phyloP scores from a whole-genome alignment of 2,888 invertebrate genomes.

The Theretra japonica region DNA sequence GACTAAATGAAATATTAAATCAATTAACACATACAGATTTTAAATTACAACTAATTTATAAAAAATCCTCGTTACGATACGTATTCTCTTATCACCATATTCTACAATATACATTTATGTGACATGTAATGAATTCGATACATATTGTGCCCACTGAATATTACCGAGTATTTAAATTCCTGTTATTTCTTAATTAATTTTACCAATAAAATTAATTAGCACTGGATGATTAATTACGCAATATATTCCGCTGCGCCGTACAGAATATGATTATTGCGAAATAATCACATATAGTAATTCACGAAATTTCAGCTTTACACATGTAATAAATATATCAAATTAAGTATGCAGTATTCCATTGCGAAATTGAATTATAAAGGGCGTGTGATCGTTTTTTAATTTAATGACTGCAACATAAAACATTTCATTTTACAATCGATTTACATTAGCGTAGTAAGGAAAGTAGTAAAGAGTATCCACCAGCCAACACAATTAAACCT shows the following conservation, averaged over 20 bases:
- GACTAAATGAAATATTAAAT: too few species aligned
- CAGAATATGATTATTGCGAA: slow-evolving; percentile 2
- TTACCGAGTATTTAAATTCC: not conserved
- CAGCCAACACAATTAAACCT: too few species aligned
- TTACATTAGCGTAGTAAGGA: too few species aligned
- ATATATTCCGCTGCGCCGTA: not conserved
- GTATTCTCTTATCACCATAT: too few species aligned
- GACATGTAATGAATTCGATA: too few species aligned
- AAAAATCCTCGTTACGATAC: too few species aligned
- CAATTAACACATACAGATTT: too few species aligned
- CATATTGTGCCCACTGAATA: too few species aligned
- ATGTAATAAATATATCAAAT: not conserved
- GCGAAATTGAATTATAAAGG: not conserved
- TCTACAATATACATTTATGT: too few species aligned
- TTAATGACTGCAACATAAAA: not conserved
- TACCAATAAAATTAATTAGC: slow-evolving; percentile 1
- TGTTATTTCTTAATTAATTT: not conserved
- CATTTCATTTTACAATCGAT: not conserved
- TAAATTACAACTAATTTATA: too few species aligned
- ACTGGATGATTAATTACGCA: not conserved
- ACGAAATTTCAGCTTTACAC: not conserved
- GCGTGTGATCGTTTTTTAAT: not conserved
- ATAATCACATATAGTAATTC: not conserved
- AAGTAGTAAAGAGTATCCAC: too few species aligned
- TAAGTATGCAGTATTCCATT: not conserved